These are phyloP conservation scores for Hystrix cristata DNA, from an alignment of 2,113 vertebrate genomes.

Conservation along the genomic window DNA sequence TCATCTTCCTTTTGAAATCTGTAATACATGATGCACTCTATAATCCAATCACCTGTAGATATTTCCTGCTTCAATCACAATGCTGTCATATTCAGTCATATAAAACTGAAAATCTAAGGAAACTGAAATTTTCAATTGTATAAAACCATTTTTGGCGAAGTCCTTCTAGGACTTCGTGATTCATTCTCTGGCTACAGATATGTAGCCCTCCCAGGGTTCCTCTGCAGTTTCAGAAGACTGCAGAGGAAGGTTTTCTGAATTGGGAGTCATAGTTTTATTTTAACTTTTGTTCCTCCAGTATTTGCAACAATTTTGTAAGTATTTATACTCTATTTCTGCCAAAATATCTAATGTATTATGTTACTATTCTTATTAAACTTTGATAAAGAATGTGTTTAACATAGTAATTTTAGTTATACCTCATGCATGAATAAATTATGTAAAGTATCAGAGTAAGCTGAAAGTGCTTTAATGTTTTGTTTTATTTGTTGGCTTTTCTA, in stretches of 20 bases:
- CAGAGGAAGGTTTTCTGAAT: neutral
- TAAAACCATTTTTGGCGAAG: neutral
- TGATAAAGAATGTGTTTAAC: neutral
- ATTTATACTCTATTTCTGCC: neutral
- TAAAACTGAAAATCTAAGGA: neutral
- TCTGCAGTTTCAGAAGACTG: neutral
- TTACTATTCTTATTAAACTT: neutral
- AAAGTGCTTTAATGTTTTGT: neutral
- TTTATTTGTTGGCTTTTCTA: neutral
- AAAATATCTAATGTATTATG: neutral
- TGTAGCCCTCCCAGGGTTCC: neutral
- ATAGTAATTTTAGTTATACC: neutral
- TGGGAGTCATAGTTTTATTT: neutral
- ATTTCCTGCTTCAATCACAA: neutral
- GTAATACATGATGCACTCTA: neutral
- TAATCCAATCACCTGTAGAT: neutral
- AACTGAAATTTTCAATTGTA: neutral
- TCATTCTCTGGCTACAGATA: neutral
- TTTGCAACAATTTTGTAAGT: neutral
- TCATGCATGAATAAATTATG: neutral
- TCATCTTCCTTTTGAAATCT: neutral
- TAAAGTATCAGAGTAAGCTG: neutral
- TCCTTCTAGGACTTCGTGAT: neutral
- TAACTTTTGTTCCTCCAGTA: neutral
- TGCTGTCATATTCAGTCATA: neutral